phyloP scores from a whole-genome alignment of 2,113 vertebrate species.

The Archocentrus centrarchus region DNA sequence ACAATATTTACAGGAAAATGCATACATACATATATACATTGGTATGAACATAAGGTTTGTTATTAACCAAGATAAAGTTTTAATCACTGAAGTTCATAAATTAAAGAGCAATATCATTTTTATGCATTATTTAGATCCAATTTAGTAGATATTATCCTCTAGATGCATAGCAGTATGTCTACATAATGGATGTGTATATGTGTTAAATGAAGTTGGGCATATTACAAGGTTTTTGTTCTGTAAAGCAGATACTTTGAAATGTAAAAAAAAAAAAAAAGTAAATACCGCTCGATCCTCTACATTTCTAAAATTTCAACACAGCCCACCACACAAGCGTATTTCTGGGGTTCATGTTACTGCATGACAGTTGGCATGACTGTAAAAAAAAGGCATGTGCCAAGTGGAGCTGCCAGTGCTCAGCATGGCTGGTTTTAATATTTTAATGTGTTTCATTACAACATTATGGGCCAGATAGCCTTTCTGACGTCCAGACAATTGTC shows the following conservation, averaged over 20 bases:
- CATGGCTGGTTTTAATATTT: conserved; percentile 84
- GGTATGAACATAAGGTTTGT: not conserved
- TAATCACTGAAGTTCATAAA: not conserved
- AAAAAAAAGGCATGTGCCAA: conserved; percentile 73
- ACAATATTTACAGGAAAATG: conserved; percentile 26
- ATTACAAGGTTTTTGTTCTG: conserved; percentile 17
- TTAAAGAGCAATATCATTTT: conserved; percentile 3
- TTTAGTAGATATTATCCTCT: not conserved
- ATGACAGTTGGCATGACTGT: conserved; percentile 76
- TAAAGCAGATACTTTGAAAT: conserved; percentile 30
- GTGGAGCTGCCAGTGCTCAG: conserved; percentile 76
- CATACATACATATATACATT: not conserved
- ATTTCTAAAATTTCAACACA: conserved; percentile 51
- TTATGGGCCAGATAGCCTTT: conserved; percentile 84
- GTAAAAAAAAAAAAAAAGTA: conserved; percentile 13
- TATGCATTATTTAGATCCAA: conserved; percentile 10
- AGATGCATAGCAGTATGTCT: not conserved
- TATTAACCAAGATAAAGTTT: not conserved
- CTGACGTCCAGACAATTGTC: conserved; percentile 82
- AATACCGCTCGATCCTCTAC: conserved; percentile 30
- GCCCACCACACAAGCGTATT: conserved; percentile 61
- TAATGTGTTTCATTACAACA: conserved; percentile 85
- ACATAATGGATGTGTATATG: not conserved
- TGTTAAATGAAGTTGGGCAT: not conserved
- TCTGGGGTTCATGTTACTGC: conserved; percentile 72